phyloP scores from a whole-genome alignment of 2,113 vertebrate species.

The Microcebus ravelobensis region DNA sequence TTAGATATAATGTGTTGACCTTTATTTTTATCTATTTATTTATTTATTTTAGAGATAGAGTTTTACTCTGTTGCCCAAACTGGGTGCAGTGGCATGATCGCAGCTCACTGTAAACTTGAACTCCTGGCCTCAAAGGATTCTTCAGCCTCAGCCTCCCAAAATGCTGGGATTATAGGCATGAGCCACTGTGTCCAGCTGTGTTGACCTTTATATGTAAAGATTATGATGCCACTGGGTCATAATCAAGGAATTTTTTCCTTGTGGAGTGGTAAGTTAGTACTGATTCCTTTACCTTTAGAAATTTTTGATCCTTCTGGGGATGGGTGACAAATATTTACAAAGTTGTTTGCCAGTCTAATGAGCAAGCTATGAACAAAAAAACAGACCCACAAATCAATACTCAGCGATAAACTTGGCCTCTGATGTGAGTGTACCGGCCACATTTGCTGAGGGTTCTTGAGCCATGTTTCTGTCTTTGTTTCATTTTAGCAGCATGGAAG shows the following conservation, averaged over 20 bases:
- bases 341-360: not conserved
- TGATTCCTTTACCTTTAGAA: not conserved
- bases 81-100: too few species aligned
- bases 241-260: not conserved
- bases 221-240: not conserved
- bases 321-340: not conserved
- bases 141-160: too few species aligned
- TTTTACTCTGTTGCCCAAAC: too few species aligned
- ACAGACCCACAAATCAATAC: not conserved
- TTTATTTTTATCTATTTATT: not conserved
- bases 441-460: not conserved
- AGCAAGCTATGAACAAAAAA: not conserved
- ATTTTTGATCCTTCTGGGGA: not conserved
- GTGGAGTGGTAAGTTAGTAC: not conserved
- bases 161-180: too few species aligned
- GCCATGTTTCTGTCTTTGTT: not conserved
- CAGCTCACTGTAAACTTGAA: too few species aligned
- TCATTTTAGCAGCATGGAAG: not conserved
- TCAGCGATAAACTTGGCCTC: not conserved
- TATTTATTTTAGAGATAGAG: too few species aligned
- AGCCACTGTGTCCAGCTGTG: too few species aligned
- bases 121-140: too few species aligned
- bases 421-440: too few species aligned
- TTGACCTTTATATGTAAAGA: not conserved
- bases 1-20: not conserved